A percentile compares a stretch with the other conserved stretches of the same genome.
Conservation (phyloP, 2,113 vertebrate genomes). For the Regulus satrapa region DNA sequence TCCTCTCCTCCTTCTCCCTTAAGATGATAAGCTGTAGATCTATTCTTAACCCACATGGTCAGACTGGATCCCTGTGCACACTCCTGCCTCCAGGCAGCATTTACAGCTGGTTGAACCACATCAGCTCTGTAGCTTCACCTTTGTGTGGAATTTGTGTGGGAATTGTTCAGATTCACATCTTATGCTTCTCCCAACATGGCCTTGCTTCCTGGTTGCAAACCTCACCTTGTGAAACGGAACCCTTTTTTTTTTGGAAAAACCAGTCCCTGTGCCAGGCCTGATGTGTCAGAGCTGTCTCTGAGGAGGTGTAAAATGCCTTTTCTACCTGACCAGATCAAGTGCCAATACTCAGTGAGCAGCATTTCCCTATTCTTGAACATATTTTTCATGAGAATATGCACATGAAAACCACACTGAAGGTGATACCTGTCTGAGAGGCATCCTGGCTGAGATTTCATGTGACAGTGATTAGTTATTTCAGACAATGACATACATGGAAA, state of each 20-base stretch:
- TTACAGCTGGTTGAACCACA: neutral
- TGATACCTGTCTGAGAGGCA: neutral
- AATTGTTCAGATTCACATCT: neutral
- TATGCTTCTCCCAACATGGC: neutral
- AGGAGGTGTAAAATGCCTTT: neutral
- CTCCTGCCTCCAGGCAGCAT: neutral
- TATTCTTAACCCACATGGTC: neutral
- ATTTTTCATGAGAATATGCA: neutral
- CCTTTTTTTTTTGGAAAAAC: neutral
- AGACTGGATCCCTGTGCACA: neutral
- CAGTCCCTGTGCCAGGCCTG: neutral
- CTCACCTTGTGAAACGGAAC: neutral
- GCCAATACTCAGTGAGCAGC: neutral
- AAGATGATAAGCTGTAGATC: conserved; percentile 4
- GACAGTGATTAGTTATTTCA: neutral
- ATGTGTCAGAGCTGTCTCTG: neutral
- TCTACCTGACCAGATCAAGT: neutral
- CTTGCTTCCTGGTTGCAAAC: neutral
- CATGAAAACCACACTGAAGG: neutral
- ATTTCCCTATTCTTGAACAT: neutral
- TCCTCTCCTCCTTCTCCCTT: neutral
- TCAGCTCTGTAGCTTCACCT: neutral
- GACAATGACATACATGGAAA: neutral
- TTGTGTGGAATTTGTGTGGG: neutral
- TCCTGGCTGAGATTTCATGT: neutral